Evolutionary conservation across 2,113 vertebrate genomes (phyloP).

Genomic region (Plecotus auritus): DNA sequence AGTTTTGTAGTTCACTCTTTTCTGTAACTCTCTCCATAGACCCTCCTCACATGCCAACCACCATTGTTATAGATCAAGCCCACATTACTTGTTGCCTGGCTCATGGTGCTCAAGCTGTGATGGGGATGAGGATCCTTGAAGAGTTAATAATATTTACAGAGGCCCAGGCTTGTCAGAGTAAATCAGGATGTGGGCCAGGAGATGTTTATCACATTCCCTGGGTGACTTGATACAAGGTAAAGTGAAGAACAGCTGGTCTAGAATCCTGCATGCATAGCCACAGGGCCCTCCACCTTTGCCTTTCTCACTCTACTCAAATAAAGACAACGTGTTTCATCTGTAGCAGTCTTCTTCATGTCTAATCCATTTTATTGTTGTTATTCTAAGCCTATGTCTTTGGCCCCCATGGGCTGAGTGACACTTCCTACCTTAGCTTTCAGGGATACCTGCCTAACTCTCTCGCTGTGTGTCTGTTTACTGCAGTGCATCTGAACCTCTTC

Average conservation of each 20-base stretch:
- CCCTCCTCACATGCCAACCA: rapidly evolving
- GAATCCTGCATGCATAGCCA: rapidly evolving
- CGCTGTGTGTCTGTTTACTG: not conserved
- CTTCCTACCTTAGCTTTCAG: not conserved
- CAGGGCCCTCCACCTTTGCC: too few species aligned
- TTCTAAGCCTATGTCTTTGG: not conserved
- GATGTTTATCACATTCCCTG: not conserved
- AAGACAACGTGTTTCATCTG: not conserved
- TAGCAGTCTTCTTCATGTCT: not conserved
- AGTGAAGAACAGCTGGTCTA: not conserved
- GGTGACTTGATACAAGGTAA: not conserved
- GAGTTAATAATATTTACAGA: not conserved
- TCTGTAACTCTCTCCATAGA: not conserved
- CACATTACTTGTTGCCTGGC: not conserved
- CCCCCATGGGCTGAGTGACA: not conserved
- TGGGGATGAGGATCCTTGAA: not conserved
- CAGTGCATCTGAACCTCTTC: not conserved
- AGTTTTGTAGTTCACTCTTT: not conserved
- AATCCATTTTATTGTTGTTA: not conserved
- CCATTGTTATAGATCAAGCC: not conserved
- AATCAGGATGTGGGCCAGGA: not conserved
- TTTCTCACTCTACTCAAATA: not conserved
- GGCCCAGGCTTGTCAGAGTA: not conserved
- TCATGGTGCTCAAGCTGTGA: not conserved
- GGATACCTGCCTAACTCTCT: not conserved